Evolutionary conservation across 2,113 vertebrate species (phyloP), one percentile per base, ranked within the genome.

Genomic region (Leuciscus idus): DNA sequence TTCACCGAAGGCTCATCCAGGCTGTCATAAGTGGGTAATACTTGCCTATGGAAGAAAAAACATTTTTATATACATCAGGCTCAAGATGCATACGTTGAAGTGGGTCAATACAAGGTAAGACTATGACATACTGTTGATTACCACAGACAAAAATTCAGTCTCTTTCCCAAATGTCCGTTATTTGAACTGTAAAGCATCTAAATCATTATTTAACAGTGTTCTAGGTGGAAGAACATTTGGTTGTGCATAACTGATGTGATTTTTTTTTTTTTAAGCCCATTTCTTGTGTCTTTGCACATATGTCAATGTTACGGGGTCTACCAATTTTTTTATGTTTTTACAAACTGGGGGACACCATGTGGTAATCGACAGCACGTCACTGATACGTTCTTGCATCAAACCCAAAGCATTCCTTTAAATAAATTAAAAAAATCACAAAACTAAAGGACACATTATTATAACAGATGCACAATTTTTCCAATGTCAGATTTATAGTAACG

Each of bases 1-100:
- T 98, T 99, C 90, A 99, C 97, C 0, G 98, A 99, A 0, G 98
- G 98, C 88, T 99, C 98, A 3, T 99, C 98, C 93, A 99, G 95
- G 89, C 96, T 98, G 92, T 99, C 98, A 1, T 99, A 99, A 46
- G 98, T 99, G 70, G 98, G 98, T 90, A 99, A 94, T 85, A 99
- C 98, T 95, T 99, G 98, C 89, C 98, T 99, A 94, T 72, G 88
- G 89, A 85, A 61, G 11, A 92, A 74, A 90, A 88, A 82, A 43
- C 75, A 43, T 66, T 84, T 86, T 76, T 76, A 77, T 26, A 84
- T 85, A 46, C 68, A 89, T 86, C 62, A 82, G 36, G 43, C 73
- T 64, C 73, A 68, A 33, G 13, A 83, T 50, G 55, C 46, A 68
- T 23, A 17, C 23, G 6, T 61, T 59, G 28, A 33, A 76, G 26